Conservation (phyloP, 2,113 vertebrate genomes). For the Lophura nycthemera region DNA sequence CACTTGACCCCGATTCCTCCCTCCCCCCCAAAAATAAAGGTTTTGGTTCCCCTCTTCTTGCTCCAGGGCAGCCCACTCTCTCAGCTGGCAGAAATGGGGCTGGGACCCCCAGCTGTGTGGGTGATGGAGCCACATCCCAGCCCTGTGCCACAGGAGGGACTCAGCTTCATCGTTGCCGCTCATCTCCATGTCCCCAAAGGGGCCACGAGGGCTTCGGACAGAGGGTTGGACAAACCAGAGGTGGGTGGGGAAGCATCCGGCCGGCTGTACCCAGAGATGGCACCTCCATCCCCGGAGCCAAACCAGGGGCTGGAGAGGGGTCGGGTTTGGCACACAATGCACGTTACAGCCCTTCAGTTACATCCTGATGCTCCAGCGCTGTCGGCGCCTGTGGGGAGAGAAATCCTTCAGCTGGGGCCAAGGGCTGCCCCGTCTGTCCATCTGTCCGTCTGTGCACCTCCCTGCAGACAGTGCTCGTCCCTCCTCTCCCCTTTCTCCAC, state of each 20-base stretch:
- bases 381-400: background rate
- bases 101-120: background rate
- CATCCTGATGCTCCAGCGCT: background rate
- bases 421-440: background rate
- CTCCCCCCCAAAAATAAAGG: background rate
- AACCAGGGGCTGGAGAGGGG: background rate
- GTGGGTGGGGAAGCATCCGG: background rate
- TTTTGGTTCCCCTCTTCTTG: background rate
- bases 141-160: background rate
- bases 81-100: background rate
- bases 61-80: background rate
- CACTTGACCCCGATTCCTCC: background rate
- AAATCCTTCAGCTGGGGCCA: background rate
- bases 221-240: background rate
- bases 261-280: background rate
- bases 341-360: background rate
- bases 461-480: background rate
- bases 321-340: conserved; percentile 6
- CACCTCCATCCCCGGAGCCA: background rate
- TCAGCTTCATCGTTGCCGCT: background rate
- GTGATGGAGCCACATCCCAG: background rate
- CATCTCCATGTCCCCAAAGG: background rate
- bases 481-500: background rate
- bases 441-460: background rate
- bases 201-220: background rate